Base-by-base conservation (phyloP, 53 echinoderm and acorn worm species). In the Temnopleurus reevesii region DNA sequence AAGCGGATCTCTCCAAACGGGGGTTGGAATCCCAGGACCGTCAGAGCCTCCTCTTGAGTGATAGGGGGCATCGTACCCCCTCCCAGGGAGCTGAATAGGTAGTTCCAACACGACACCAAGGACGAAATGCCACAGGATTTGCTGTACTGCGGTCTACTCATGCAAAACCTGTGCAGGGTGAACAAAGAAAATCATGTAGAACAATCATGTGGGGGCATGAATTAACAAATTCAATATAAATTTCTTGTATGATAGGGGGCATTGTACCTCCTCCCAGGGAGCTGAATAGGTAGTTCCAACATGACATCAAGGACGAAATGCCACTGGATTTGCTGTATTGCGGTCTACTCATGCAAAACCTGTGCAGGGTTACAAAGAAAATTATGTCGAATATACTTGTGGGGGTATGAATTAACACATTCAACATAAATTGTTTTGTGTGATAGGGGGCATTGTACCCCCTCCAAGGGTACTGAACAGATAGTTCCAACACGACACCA, bases 271-370 rank as follows among this genome's bases (percentile, higher is more conserved):
- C 87, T 34, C 96, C 96, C 5, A 96, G 83, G 47, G 94, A 92
- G 57, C 92, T 92, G 79, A 91, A 94, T 34, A 96, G 65, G 77
- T 94, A 96, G 76, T 96, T 96, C 96, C 96, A 96, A 44, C 96
- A 94, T 2, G 94, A 94, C 9, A 96, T 91, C 29, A 96, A 65
- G 18, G 96, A 96, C 8, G 96, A 96, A 1, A 96, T 86, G 21
- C 96, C 96, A 71, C 96, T 94, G 33, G 96, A 96, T 47, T 96
- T 96, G 91, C 92, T 94, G 94, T 96, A 96, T 64, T 96, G 96
- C 6, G 96, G 96, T 41, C 96, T 47, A 13, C 94, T 92, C 9
- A 96, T 94, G 86, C 96, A 96, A 54, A 92, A 92, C 96, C 96
- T 96, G 53, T n/a, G 23, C 12, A 21, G 23, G 13, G 23, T n/a